These are phyloP conservation scores for Heloderma charlesbogerti DNA, from an alignment of 2,113 vertebrate species.

Conservation along the genomic window DNA sequence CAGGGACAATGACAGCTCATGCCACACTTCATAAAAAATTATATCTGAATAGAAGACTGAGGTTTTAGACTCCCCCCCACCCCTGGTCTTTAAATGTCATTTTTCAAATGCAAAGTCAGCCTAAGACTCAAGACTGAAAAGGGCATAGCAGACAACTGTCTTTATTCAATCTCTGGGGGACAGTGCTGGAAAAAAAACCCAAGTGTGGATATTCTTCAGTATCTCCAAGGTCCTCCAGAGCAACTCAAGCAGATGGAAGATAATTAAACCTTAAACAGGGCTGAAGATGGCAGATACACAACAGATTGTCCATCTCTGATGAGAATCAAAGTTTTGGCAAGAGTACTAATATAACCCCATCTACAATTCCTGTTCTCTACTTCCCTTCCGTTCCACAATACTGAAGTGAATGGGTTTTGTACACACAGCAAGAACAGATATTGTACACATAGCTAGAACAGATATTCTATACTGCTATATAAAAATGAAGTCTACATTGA, in stretches of 20 bases:
- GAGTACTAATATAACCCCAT: background rate
- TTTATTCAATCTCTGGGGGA: constrained; percentile 29
- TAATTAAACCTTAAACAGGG: constrained; percentile 68
- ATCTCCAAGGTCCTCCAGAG: constrained; percentile 50
- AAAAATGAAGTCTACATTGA: background rate
- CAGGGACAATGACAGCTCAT: constrained; percentile 4
- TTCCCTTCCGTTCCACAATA: constrained; percentile 2
- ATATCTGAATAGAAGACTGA: constrained; percentile 29
- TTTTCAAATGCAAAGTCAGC: constrained; percentile 29
- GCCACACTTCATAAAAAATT: constrained; percentile 34
- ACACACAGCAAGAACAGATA: constrained; percentile 7
- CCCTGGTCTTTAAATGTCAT: constrained; percentile 19
- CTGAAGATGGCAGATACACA: constrained; percentile 49
- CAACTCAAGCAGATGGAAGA: constrained; percentile 61
- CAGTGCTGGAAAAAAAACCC: constrained; percentile 15
- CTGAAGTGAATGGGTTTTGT: background rate
- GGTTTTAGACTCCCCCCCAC: constrained; percentile 2
- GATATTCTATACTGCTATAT: background rate
- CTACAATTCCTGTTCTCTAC: constrained; percentile 16
- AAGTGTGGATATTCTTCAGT: constrained; percentile 34
- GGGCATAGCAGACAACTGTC: constrained; percentile 34
- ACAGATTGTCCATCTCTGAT: constrained; percentile 53
- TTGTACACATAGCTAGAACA: constrained; percentile 28
- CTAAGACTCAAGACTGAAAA: constrained; percentile 53
- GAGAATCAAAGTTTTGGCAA: constrained; percentile 32